Conservation (phyloP, 2,888 invertebrate genomes). For the Luperina testacea region DNA sequence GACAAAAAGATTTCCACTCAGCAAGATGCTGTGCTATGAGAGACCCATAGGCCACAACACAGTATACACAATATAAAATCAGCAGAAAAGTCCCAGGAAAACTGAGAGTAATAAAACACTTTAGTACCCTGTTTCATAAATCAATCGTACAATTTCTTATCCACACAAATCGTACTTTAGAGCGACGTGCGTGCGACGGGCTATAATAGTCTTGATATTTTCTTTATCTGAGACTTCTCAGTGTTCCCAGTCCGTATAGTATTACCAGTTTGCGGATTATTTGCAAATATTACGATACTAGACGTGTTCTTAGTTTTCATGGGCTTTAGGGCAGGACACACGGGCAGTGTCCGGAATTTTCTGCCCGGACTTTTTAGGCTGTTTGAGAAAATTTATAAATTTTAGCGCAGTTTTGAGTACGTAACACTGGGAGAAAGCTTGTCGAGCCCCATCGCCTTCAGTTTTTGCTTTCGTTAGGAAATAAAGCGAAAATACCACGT, state of each 20-base stretch:
- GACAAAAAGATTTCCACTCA: no score
- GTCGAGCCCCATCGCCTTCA: no score
- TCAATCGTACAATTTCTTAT: conserved; percentile 51
- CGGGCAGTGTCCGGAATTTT: conserved; percentile 8
- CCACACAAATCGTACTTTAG: conserved; percentile 71
- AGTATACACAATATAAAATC: no score
- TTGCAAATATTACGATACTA: conserved; percentile 83
- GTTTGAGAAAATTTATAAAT: no score
- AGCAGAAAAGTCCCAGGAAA: not conserved
- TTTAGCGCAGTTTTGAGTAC: no score
- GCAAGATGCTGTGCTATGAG: no score
- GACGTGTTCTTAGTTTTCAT: conserved; percentile 72
- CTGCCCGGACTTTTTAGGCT: conserved; percentile 12
- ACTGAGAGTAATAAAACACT: no score
- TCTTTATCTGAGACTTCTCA: conserved; percentile 86
- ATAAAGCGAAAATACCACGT: no score
- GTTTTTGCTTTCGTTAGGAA: no score
- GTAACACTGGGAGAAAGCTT: no score
- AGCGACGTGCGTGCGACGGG: conserved; percentile 87
- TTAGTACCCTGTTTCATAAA: not conserved
- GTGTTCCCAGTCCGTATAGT: conserved; percentile 79
- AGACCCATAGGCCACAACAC: no score
- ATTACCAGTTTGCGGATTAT: conserved; percentile 89
- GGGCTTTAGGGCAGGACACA: conserved; percentile 62
- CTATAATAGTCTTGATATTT: conserved; percentile 90